Base-by-base conservation (phyloP, 2,113 vertebrate species). In the Gavia stellata region DNA sequence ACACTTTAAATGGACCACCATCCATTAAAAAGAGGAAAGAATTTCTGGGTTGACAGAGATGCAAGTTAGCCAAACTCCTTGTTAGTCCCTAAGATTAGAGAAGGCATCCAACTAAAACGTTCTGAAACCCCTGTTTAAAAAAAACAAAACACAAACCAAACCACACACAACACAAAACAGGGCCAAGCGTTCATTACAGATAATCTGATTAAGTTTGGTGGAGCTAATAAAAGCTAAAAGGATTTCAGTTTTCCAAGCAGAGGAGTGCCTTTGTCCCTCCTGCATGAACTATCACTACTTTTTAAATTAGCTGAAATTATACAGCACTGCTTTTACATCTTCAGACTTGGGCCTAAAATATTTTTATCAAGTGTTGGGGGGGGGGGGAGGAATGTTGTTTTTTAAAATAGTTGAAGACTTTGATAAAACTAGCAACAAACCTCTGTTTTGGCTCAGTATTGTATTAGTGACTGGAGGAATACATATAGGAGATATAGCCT, bases 401-500 rank as follows among this genome's bases (percentile, higher is more conserved):
- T 74, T 44, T 18, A 8, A 17, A 72, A 50, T 5, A 53, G 25
- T 23, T n/a, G 23, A 79, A 66, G 14, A 26, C 50, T 59, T 70
- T 11, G 10, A 23, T 10, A 72, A 88, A 88, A 70, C 17, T 12
- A 70, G 29, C 28, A 74, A 49, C 21, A 53, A 78, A 33, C 12
- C n/a, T 66, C 17, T 49, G 38, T 33, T 84, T 28, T 7, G 36
- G 53, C 21, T 21, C 19, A 10, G n/a, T 29, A 80, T 0, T 10
- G 17, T 7, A 36, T 24, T 40, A 52, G 36, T 8, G 9, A 9
- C 42, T 47, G 10, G 19, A 52, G 58, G 12, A 53, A 52, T 8
- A 42, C 3, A 7, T 3, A 20, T 1, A 40, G 20, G 31, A 44
- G 26, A 18, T 10, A 36, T 0, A 47, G 19, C 16, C n/a, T 58